Base-by-base conservation (phyloP, 1,140 invertebrate species). In the Hyles euphorbiae region DNA sequence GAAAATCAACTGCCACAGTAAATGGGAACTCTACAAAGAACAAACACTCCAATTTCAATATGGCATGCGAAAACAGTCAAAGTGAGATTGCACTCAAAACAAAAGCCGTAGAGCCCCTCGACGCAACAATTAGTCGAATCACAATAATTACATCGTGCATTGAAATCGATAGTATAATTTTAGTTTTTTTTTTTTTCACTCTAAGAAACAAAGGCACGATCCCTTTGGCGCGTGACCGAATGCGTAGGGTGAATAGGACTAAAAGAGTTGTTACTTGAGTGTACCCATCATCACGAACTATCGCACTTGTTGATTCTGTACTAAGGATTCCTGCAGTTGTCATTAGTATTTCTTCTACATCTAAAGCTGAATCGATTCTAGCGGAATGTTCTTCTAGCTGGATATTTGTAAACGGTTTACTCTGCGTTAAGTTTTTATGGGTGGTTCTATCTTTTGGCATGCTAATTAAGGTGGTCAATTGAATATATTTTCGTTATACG, bases 121-220 rank as follows among this genome's bases (percentile, higher is more conserved):
- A 70, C 53, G 65, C 60, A 77, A 84, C 77, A 87, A 87, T 87
- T 85, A 87, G 75, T 71, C 58, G 74, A 78, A 85, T 84, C 73
- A 79, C 68, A 74, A 76, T 86, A 82, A 84, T 87, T 83, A 74
- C 70, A 68, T 60, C 57, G 66, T 53, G 65, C 74, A 78, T 74
- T 86, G 83, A 79, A 86, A 87, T 64, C 72, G 83, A 87, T 87
- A 84, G 74, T 72, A 78, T 84, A 81, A 72, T 78, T 76, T 67
- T 72, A 60, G 58, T 63, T 74, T 69, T 72, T 76, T 70, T 71
- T 78, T 76, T 74, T 67, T 66, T 66, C 57, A 71, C 62, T 66
- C 67, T 59, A 65, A 68, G 70, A 77, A 76, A 81, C 74, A 81
- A 78, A 76, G 67, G 70, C 55, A 44, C 47, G 60, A 71, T 77